phyloP scores from a whole-genome alignment of 2,113 vertebrate species.

The Lophura nycthemera region DNA sequence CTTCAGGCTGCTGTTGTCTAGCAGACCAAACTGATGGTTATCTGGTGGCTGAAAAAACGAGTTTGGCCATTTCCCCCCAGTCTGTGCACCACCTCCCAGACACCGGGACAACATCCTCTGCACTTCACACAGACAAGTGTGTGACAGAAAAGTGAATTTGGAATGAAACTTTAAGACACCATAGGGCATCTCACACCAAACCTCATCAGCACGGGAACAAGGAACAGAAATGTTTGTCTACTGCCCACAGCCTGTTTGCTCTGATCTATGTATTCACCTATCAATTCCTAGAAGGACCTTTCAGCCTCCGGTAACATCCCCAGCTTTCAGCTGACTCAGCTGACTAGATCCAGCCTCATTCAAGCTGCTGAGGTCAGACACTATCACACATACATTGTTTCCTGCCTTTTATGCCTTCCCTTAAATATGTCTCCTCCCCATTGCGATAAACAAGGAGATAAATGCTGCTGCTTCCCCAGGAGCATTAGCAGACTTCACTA shows the following conservation, averaged over 20 bases:
- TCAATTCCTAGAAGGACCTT: constrained; percentile 45
- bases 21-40: background rate
- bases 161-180: background rate
- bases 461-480: background rate
- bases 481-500: background rate
- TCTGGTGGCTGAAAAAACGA: background rate
- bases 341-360: background rate
- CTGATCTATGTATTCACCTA: background rate
- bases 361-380: background rate
- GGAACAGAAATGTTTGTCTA: background rate
- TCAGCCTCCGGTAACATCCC: background rate
- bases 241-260: background rate
- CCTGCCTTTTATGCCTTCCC: constrained; percentile 3
- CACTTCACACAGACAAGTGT: background rate
- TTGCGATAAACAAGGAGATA: constrained; percentile 7
- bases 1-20: background rate
- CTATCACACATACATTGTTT: background rate
- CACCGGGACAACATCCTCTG: background rate
- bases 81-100: background rate
- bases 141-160: background rate
- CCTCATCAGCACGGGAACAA: background rate
- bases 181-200: background rate
- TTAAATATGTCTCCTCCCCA: background rate
- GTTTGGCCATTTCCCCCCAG: background rate
- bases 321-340: constrained; percentile 9